Conservation (phyloP, 2,888 invertebrate genomes). For the Phortica magna region DNA sequence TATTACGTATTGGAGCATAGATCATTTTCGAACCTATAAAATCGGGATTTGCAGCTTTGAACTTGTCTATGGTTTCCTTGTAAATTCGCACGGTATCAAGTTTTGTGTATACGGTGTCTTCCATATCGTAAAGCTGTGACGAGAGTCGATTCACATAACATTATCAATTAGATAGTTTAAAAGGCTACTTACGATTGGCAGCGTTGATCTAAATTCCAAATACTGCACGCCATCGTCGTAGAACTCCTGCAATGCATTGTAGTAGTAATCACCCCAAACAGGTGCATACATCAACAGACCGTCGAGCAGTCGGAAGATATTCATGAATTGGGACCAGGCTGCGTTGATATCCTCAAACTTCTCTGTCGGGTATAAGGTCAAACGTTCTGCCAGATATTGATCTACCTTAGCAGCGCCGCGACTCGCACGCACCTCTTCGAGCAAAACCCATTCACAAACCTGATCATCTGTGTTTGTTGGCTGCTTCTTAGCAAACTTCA, state of each 20-base stretch:
- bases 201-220: constrained; percentile 83
- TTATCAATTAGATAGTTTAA: background rate
- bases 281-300: constrained; percentile 82
- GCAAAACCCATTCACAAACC: constrained; percentile 64
- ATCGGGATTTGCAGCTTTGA: constrained; percentile 81
- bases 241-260: constrained; percentile 82
- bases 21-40: constrained; percentile 85
- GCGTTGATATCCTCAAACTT: constrained; percentile 80
- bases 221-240: constrained; percentile 85
- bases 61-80: constrained; percentile 80
- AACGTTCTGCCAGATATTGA: constrained; percentile 78
- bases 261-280: constrained; percentile 83
- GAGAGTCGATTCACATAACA: background rate
- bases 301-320: constrained; percentile 80
- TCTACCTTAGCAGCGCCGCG: constrained; percentile 78
- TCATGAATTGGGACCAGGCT: constrained; percentile 81
- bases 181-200: constrained; percentile 78
- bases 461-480: constrained; percentile 44
- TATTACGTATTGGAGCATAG: constrained; percentile 82
- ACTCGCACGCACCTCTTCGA: constrained; percentile 59
- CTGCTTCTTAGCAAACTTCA: constrained; percentile 60
- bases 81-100: constrained; percentile 82
- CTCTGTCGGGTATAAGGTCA: constrained; percentile 80
- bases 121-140: constrained; percentile 81
- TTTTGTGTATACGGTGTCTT: constrained; percentile 80